These are phyloP conservation scores for Plemyria rubiginata DNA, from an alignment of 2,888 invertebrate genomes.

Conservation along the genomic window DNA sequence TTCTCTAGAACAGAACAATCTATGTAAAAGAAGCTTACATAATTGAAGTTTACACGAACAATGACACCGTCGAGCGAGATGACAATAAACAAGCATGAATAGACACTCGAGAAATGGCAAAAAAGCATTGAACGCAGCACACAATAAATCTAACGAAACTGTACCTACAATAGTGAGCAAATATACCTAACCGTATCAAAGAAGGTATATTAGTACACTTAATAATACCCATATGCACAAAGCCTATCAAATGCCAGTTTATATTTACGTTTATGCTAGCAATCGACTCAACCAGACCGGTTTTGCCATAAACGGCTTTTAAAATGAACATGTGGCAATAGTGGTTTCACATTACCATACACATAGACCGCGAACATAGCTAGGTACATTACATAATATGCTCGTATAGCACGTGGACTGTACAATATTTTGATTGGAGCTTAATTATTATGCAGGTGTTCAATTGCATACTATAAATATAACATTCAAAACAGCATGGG, in stretches of 20 bases:
- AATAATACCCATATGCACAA: slow-evolving; percentile 45
- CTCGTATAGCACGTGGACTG: background rate
- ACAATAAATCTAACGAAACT: slow-evolving; percentile 62
- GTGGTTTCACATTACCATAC: slow-evolving; percentile 23
- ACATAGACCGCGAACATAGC: background rate
- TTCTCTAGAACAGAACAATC: slow-evolving; percentile 8
- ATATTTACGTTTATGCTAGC: slow-evolving; percentile 32
- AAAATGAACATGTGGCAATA: slow-evolving; percentile 33
- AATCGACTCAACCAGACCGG: slow-evolving; percentile 31
- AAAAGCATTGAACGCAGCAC: slow-evolving; percentile 54
- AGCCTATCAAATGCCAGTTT: slow-evolving; percentile 36
- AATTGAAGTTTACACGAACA: slow-evolving; percentile 24
- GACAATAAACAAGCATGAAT: slow-evolving; percentile 36
- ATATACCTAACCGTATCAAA: no score
- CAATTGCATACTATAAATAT: no score
- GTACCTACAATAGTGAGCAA: slow-evolving; percentile 60
- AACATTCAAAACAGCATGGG: no score
- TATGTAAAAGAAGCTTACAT: slow-evolving; percentile 7
- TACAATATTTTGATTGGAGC: background rate
- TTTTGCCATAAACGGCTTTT: slow-evolving; percentile 34
- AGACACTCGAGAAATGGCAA: slow-evolving; percentile 42
- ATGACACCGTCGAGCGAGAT: slow-evolving; percentile 38
- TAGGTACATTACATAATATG: background rate
- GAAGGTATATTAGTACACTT: no score
- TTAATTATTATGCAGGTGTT: background rate